A percentile compares a stretch with the other conserved stretches of the same genome.
phyloP scores from a whole-genome alignment of 1,140 invertebrate genomes.

The Mylabris phalerata region DNA sequence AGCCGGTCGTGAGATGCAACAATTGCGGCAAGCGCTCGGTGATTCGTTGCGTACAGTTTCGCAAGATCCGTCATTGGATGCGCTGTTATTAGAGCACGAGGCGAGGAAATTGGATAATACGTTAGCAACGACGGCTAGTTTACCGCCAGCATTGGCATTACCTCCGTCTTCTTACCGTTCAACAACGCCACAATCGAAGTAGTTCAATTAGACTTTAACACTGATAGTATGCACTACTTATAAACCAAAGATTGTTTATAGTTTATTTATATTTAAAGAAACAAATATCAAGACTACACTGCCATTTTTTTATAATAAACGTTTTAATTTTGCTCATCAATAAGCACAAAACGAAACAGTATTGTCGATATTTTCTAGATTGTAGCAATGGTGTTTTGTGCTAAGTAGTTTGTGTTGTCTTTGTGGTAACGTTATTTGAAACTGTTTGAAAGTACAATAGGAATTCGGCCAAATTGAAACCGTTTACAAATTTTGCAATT shows the following conservation, averaged over 20 bases:
- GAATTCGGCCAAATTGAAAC: too few relatives aligned
- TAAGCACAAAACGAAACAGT: background rate
- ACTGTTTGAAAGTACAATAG: too few relatives aligned
- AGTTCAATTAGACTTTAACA: conserved; percentile 7
- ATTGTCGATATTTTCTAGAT: too few relatives aligned
- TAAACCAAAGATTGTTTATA: conserved; percentile 6
- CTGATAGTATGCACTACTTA: background rate
- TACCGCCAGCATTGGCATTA: conserved; percentile 47
- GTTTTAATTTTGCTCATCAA: background rate
- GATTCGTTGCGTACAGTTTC: conserved; percentile 76
- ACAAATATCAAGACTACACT: conserved; percentile 1
- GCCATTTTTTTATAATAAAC: conserved; percentile 5
- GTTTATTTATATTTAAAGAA: background rate
- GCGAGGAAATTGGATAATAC: conserved; percentile 72
- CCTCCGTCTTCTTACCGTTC: conserved; percentile 42
- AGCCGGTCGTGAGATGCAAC: conserved; percentile 77
- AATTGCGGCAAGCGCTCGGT: conserved; percentile 72
- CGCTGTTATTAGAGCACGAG: conserved; percentile 76
- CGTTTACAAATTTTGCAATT: too few relatives aligned
- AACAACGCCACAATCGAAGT: conserved; percentile 42
- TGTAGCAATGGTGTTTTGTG: too few relatives aligned
- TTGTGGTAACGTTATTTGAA: too few relatives aligned
- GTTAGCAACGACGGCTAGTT: conserved; percentile 51
- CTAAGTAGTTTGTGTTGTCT: too few relatives aligned
- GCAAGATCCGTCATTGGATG: conserved; percentile 74